Evolutionary conservation across 2,113 vertebrate genomes (phyloP), one percentile per base, ranked within the genome.

Genomic region (Daboia siamensis): DNA sequence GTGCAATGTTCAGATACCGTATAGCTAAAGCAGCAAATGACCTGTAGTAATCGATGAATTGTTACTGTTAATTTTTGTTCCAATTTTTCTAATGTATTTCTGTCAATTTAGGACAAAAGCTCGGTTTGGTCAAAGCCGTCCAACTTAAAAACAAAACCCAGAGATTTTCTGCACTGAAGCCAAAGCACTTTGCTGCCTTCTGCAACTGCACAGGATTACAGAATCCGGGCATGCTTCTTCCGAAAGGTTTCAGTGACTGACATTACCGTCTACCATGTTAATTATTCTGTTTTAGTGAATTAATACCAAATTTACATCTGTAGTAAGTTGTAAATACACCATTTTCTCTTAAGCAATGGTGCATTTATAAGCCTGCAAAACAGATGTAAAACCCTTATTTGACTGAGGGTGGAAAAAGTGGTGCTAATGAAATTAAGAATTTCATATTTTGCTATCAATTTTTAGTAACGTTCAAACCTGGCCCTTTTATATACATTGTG

Each of bases 101-200:
- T 93, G 86, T 91, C 90, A 94, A 94, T 95, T 54, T 93, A 98
- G 98, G 95, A 97, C 97, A 93, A 98, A 98, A 96, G 44, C 96
- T 87, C 98, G 98, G 93, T 98, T 98, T 95, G 97, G 95, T 90
- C 97, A 94, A 96, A 96, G 97, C 59, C 97, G 98, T 80, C 97
- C 97, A 85, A 97, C 96, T 0, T 98, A 96, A 97, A 94, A 90
- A 51, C 44, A 4, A 51, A 55, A 12, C 12, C 9, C 33, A 61
- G 20, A 11, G 7, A 48, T 93, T 93, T 59, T 90, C 94, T 55
- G 0, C n/a, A 88, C 90, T 87, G 55, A 93, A 57, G 4, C 93
- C 88, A 92, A 94, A 96, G 92, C 89, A 88, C 87, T 48, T 91
- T 94, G 51, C 93, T 96, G 93, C 96, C 95, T 95, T 93, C 93